Base-by-base conservation (phyloP, 1,140 invertebrate species). In the Psilanteris sp. region DNA sequence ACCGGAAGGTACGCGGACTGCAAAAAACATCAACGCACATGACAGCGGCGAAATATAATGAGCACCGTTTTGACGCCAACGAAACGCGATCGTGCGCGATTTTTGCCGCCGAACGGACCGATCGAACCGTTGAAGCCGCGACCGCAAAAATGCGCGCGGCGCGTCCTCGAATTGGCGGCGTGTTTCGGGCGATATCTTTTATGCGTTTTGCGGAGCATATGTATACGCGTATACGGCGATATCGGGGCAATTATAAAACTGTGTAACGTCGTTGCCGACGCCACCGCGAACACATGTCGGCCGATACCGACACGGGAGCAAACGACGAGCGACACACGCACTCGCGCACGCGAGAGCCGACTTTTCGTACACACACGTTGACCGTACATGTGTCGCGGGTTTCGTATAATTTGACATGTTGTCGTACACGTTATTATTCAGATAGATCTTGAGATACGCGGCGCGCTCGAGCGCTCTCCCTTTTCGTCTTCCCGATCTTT, bases 361-460 rank as follows among this genome's bases (percentile, higher is more conserved):
- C 76, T 77, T 76, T 74, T 76, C 29, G 62, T 70, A 64, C 48
- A 18, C 43, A 66, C 36, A 66, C 43, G 66, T 8, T 50, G 52
- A 50, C 52, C 32, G 54, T 74, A 64, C 52, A 75, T 72, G 78
- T 80, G 80, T 87, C 81, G 81, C 81, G 81, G 75, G 71, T 82
- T 86, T 78, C 81, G 86, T 87, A 88, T 88, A 88, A 88, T 88
- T 88, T 88, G 87, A 88, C 87, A 88, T 86, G 85, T 88, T 88
- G 87, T 88, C 84, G 80, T 87, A 88, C 86, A 88, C 85, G 85
- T 88, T 88, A 88, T 88, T 88, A 88, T 88, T 88, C 86, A 85
- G 85, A 88, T 87, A 85, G 86, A 88, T 87, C 82, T 84, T 62
- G 70, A 87, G 87, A 88, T 88, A 87, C 62, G 79, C 67, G 78